Evolutionary conservation across 2,888 invertebrate genomes (phyloP).

Genomic region (Cerastis leucographa): DNA sequence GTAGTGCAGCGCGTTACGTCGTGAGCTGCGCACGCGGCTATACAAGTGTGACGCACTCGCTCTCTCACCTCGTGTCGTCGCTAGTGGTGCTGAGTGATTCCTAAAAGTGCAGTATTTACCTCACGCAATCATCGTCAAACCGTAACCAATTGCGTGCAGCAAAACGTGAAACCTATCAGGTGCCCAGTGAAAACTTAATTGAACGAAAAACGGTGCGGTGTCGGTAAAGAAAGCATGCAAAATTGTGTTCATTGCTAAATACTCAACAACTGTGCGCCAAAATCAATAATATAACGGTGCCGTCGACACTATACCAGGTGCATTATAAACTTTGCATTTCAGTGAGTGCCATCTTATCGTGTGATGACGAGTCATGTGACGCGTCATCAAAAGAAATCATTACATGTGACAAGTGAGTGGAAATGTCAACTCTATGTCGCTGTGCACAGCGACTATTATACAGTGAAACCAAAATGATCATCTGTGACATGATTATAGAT

Average conservation of each 20-base stretch:
- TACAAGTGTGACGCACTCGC: conserved; percentile 85
- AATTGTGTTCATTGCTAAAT: conserved; percentile 91
- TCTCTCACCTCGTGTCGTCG: conserved; percentile 90
- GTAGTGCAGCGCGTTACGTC: conserved; percentile 32
- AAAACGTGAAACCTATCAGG: conserved; percentile 85
- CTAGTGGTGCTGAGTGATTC: conserved; percentile 89
- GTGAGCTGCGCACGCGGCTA: conserved; percentile 62
- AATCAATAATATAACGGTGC: conserved; percentile 90
- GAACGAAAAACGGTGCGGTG: conserved; percentile 89
- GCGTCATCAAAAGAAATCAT: conserved; percentile 90
- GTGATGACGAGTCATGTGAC: conserved; percentile 77
- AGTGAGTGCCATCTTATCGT: conserved; percentile 90
- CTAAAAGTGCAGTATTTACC: conserved; percentile 86
- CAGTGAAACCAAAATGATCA: conserved; percentile 80
- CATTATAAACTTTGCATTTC: conserved; percentile 90
- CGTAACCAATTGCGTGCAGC: conserved; percentile 75
- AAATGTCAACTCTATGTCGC: conserved; percentile 80
- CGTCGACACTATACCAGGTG: conserved; percentile 90
- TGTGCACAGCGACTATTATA: conserved; percentile 76
- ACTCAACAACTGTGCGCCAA: conserved; percentile 91
- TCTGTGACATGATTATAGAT: conserved; percentile 81
- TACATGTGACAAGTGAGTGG: conserved; percentile 94
- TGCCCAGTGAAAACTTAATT: conserved; percentile 89
- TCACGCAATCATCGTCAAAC: conserved; percentile 72
- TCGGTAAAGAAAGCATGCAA: conserved; percentile 90